Percentiles rank a stretch among this genome's conserved stretches.
phyloP scores from a whole-genome alignment of 2,113 vertebrate species.

The Epinephelus moara region DNA sequence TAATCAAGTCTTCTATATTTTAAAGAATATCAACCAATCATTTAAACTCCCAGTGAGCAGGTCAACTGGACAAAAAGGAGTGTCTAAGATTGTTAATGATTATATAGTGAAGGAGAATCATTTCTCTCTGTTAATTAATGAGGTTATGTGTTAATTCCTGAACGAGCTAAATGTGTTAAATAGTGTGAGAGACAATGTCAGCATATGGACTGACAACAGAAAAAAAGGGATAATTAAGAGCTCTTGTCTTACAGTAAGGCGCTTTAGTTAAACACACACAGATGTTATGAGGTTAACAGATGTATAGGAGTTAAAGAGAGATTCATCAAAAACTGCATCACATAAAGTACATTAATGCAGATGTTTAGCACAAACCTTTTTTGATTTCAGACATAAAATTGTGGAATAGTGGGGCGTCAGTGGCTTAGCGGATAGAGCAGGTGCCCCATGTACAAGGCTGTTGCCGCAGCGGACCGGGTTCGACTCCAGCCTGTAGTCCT shows the following conservation, averaged over 20 bases:
- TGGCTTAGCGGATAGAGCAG: no score
- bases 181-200: background rate
- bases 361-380: background rate
- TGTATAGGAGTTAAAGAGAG: background rate
- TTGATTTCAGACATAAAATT: background rate
- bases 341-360: background rate
- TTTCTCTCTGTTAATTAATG: conserved; percentile 7
- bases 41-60: background rate
- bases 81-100: background rate
- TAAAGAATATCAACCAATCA: conserved; percentile 2
- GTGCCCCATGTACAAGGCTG: no score
- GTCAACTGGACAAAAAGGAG: background rate
- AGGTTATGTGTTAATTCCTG: conserved; percentile 9
- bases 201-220: background rate
- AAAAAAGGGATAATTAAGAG: background rate
- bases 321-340: background rate
- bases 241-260: background rate
- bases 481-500: no score
- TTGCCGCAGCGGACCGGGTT: no score
- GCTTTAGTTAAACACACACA: background rate
- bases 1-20: background rate
- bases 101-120: background rate
- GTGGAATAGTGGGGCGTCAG: no score
- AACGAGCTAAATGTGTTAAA: background rate
- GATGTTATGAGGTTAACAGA: background rate